Percentiles rank a stretch among this genome's conserved stretches.
Evolutionary conservation across 2,113 vertebrate genomes (phyloP).

Genomic region (Tyto alba): DNA sequence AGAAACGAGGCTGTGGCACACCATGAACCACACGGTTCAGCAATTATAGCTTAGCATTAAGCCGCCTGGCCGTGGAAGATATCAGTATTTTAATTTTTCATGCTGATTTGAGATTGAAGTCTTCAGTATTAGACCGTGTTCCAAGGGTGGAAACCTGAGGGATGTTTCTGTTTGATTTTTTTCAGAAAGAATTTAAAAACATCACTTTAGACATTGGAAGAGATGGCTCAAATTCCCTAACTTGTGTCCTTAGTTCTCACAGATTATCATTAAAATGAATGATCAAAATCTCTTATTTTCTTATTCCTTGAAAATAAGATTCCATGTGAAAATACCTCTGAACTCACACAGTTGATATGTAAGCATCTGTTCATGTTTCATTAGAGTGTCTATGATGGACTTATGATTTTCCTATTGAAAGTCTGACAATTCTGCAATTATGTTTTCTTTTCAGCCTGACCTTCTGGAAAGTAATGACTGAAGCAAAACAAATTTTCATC

Average conservation of each 20-base stretch:
- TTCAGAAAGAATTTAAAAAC: neutral
- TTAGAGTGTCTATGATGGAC: neutral
- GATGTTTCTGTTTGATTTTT: neutral
- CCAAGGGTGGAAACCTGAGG: neutral
- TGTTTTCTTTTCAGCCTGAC: neutral
- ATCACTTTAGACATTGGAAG: neutral
- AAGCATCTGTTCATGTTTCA: neutral
- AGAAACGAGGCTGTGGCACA: neutral
- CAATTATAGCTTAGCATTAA: neutral
- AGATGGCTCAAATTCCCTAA: neutral
- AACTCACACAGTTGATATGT: neutral
- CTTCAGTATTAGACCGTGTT: neutral
- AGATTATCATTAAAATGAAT: neutral
- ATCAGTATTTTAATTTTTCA: neutral
- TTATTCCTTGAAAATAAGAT: neutral
- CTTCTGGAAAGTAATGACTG: neutral
- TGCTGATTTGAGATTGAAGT: neutral
- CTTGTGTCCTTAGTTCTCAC: neutral
- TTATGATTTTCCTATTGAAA: neutral
- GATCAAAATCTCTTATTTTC: neutral
- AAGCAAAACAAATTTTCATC: neutral
- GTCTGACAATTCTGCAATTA: neutral
- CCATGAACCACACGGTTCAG: accelerated
- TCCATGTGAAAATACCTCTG: neutral
- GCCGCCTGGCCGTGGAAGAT: neutral